phyloP scores from a whole-genome alignment of 1,140 invertebrate species.

The Drosophila suzukii region DNA sequence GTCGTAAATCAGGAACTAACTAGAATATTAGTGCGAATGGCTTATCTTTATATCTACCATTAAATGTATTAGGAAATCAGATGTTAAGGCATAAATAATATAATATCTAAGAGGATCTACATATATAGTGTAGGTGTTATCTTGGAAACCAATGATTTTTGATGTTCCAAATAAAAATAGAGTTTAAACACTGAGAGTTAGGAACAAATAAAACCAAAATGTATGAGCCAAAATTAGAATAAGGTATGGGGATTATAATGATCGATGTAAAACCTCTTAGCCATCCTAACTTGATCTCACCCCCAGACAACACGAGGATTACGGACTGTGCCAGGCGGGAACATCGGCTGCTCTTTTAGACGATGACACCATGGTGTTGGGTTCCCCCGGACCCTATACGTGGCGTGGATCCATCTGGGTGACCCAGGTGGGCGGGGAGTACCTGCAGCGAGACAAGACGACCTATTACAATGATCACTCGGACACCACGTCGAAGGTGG shows the following conservation, averaged over 20 bases:
- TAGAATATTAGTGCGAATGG: not conserved
- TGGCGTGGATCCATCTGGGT: conserved; percentile 95
- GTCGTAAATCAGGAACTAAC: not conserved
- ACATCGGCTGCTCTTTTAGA: conserved; percentile 92
- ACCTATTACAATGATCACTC: conserved; percentile 90
- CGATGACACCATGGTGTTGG: conserved; percentile 92
- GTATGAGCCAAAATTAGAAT: no score
- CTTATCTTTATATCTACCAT: not conserved
- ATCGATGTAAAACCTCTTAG: no score
- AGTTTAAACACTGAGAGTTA: no score
- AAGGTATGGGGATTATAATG: no score
- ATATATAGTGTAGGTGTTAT: no score
- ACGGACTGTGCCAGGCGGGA: conserved; percentile 96
- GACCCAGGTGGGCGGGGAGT: conserved; percentile 90
- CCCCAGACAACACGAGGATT: conserved; percentile 89
- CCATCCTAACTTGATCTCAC: not conserved
- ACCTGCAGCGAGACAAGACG: conserved; percentile 90
- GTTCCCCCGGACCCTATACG: conserved; percentile 93
- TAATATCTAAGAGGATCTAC: no score
- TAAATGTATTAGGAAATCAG: not conserved
- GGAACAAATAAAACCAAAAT: no score
- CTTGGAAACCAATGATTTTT: no score
- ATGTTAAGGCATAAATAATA: no score
- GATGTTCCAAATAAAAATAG: no score
- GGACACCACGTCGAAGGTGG: conserved; percentile 89